Evolutionary conservation across 2,888 invertebrate genomes (phyloP), one percentile per base, ranked within the genome.

Genomic region (Vanessa cardui): DNA sequence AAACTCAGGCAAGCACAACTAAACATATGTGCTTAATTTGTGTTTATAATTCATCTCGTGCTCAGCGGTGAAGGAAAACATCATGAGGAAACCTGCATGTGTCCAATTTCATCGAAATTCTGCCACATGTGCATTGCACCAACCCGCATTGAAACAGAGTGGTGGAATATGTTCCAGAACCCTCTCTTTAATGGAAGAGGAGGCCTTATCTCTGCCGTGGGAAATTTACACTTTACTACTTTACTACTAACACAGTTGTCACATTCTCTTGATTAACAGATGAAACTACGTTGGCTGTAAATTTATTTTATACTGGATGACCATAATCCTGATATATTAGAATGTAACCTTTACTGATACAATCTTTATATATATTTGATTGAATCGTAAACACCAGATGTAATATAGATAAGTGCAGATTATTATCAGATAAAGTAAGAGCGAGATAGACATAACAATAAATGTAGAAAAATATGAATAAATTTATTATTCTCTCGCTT

Each of bases 331-430:
- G 39, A 39, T 39, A 26, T 26, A 26, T 39, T 39, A 3, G 39
- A 31, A 52, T 20, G 20, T 21, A 52, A 54, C 52, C 31, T 54
- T 54, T 54, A 31, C 26, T 7, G 7, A 54, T 54, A 54, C 16
- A 54, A 54, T 54, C 52, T 54, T 31, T 15, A n/a, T n/a, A 54
- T 54, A 20, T 6, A n/a, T 54, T 26, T 26, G 16, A 54, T 31
- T 31, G 52, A 54, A 54, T 54, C 52, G 31, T 54, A 31, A 54
- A 54, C n/a, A 54, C 52, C 52, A 52, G 52, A 52, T 52, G 52
- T 52, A 52, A 52, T 52, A 31, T 26, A 31, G 52, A 52, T 52
- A 52, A 52, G 52, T 31, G 21, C 52, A 31, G 52, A 52, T 31
- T 52, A 52, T 16, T 52, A 52, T 52, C 52, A 16, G 26, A 52